These are phyloP conservation scores for Battus philenor DNA, from an alignment of 1,140 invertebrate genomes.

Conservation along the genomic window DNA sequence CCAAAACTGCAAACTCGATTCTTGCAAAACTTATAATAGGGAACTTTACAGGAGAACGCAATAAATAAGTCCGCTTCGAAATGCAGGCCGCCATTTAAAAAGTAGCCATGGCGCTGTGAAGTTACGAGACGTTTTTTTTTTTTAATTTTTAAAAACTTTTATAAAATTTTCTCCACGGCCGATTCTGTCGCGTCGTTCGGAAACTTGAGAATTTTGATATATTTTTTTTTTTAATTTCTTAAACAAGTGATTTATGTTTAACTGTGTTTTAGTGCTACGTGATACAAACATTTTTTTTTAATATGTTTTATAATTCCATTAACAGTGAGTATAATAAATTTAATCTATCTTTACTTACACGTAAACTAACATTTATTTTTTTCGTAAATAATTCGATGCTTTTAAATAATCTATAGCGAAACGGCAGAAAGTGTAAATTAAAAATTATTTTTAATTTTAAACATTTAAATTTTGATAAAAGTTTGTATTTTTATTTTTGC, in stretches of 20 bases:
- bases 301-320: no score
- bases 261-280: neutral
- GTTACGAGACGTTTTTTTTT: conserved; percentile 14
- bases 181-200: conserved; percentile 2
- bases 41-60: conserved; percentile 27
- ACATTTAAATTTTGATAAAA: no score
- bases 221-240: neutral
- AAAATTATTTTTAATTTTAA: no score
- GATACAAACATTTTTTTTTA: neutral
- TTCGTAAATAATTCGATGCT: no score
- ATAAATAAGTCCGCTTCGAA: conserved; percentile 21
- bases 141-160: conserved; percentile 10
- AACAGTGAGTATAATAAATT: no score
- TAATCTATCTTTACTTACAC: no score
- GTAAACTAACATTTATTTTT: no score
- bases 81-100: conserved; percentile 19
- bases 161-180: neutral
- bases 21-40: conserved; percentile 37
- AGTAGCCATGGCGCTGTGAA: conserved; percentile 19
- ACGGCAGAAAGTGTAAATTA: no score
- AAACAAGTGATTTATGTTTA: conserved; percentile 3
- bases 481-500: no score
- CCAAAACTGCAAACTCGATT: conserved; percentile 24
- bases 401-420: no score
- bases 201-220: neutral